Evolutionary conservation across 2,113 vertebrate genomes (phyloP).

Genomic region (Rhinogobius similis): DNA sequence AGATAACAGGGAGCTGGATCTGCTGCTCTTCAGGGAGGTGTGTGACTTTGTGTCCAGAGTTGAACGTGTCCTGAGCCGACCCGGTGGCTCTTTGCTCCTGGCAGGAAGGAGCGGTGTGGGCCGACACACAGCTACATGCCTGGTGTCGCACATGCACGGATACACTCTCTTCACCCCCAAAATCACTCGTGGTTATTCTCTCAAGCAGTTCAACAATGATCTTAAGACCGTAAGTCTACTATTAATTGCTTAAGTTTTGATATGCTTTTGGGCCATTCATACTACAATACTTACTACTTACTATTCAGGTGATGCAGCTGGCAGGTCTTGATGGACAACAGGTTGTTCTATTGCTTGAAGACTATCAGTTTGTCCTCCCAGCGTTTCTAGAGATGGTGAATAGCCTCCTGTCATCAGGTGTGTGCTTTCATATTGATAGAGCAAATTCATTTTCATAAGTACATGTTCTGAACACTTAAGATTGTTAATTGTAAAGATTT

Average conservation of each 20-base stretch:
- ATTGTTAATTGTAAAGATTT: not conserved
- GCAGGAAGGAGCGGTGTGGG: constrained; percentile 93
- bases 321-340: constrained; percentile 92
- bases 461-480: not conserved
- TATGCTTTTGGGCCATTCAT: not conserved
- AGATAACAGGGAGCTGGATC: constrained; percentile 89
- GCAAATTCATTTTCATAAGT: not conserved
- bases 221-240: constrained; percentile 83
- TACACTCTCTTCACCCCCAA: constrained; percentile 87
- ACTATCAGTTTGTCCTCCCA: constrained; percentile 91
- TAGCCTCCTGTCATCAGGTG: constrained; percentile 94
- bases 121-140: constrained; percentile 85
- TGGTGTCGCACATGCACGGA: constrained; percentile 95
- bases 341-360: constrained; percentile 90
- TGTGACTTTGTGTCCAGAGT: constrained; percentile 87
- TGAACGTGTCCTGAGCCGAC: constrained; percentile 90
- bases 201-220: constrained; percentile 94
- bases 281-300: not conserved
- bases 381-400: constrained; percentile 96
- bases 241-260: not conserved
- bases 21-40: constrained; percentile 93
- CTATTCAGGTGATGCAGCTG: constrained; percentile 88
- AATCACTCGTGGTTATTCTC: constrained; percentile 88
- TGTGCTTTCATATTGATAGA: not conserved
- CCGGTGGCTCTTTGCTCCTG: constrained; percentile 91